Conservation (phyloP, 1,140 invertebrate genomes). For the Eciton burchellii region DNA sequence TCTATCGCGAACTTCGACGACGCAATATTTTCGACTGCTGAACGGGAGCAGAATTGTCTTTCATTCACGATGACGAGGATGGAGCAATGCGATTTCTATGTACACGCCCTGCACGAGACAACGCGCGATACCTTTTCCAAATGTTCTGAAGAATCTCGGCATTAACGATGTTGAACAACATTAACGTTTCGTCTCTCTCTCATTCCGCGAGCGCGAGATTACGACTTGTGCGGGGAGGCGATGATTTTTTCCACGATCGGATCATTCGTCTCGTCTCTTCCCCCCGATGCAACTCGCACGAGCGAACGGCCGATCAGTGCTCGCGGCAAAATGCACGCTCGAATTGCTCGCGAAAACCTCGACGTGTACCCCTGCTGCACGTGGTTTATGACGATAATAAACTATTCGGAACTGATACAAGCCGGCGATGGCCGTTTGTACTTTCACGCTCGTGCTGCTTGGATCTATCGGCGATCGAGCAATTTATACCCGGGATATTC, state of each 20-base stretch:
- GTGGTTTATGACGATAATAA: slow-evolving; percentile 68
- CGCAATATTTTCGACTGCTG: too few relatives aligned
- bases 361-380: slow-evolving; percentile 38
- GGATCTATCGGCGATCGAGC: slow-evolving; percentile 61
- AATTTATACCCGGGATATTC: slow-evolving; percentile 66
- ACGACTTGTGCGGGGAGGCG: neutral
- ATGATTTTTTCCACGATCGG: neutral
- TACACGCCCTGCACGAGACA: too few relatives aligned
- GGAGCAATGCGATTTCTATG: neutral
- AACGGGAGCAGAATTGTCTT: too few relatives aligned
- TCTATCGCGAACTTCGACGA: too few relatives aligned
- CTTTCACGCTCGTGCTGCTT: slow-evolving; percentile 59
- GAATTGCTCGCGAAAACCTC: slow-evolving; percentile 39
- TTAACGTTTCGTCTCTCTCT: slow-evolving; percentile 7
- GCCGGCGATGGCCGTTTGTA: slow-evolving; percentile 67
- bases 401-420: slow-evolving; percentile 69
- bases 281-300: slow-evolving; percentile 1
- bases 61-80: neutral
- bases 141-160: neutral
- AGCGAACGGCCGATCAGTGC: slow-evolving; percentile 9
- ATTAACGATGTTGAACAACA: neutral
- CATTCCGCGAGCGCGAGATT: slow-evolving; percentile 4
- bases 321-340: slow-evolving; percentile 48
- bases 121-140: neutral
- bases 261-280: neutral